Conservation (phyloP, 2,888 invertebrate species). For the Coenonympha glycerion region DNA sequence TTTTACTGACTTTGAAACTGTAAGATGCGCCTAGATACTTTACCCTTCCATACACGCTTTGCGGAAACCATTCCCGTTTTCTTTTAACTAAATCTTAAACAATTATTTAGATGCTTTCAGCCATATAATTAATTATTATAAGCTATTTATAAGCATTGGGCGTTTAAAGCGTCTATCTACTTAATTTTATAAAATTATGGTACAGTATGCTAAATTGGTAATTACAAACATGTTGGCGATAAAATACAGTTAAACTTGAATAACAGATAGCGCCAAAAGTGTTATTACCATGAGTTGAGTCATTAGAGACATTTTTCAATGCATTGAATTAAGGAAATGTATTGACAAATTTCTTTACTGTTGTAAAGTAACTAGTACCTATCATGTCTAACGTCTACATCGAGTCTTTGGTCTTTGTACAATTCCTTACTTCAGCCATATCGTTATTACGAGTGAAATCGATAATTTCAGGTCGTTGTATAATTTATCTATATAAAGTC, state of each 20-base stretch:
- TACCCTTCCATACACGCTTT: background rate
- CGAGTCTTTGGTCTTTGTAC: constrained; percentile 42
- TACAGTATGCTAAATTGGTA: background rate
- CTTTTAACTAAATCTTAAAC: background rate
- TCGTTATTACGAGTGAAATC: constrained; percentile 40
- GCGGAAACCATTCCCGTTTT: background rate
- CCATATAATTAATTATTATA: constrained; percentile 31
- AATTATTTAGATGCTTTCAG: constrained; percentile 27
- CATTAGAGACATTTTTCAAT: background rate
- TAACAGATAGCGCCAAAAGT: background rate
- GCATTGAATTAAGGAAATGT: background rate
- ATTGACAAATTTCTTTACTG: background rate
- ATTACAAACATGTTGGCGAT: too few relatives aligned
- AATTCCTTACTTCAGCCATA: constrained; percentile 34
- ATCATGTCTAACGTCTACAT: constrained; percentile 32
- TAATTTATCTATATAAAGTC: constrained; percentile 38
- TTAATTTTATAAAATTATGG: constrained; percentile 32
- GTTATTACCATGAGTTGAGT: background rate
- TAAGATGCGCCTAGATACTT: too few relatives aligned
- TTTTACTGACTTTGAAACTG: too few relatives aligned
- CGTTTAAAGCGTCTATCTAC: constrained; percentile 41
- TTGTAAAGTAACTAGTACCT: constrained; percentile 35
- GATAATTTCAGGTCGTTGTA: constrained; percentile 54
- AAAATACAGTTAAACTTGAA: too few relatives aligned
- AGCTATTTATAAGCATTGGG: constrained; percentile 33